Evolutionary conservation across 1,140 invertebrate species (phyloP).

Genomic region (Apis florea): DNA sequence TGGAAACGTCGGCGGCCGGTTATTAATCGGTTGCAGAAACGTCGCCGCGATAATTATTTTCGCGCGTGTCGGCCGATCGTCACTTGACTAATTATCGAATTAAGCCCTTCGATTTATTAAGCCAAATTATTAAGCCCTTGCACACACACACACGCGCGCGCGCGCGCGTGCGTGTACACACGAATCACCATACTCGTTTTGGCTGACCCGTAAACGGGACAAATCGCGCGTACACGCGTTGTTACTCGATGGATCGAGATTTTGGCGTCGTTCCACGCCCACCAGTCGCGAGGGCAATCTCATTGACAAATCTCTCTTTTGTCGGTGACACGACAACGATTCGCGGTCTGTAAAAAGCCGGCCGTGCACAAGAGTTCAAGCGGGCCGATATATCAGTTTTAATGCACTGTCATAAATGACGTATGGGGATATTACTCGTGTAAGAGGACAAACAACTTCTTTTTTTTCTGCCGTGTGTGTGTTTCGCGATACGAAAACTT

Average conservation of each 20-base stretch:
- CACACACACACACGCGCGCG: no score
- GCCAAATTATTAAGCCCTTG: conserved; percentile 29
- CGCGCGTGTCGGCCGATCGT: conserved; percentile 14
- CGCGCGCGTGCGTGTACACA: conserved; percentile 2
- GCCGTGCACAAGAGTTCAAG: neutral
- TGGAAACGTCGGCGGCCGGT: neutral
- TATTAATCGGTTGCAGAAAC: conserved; percentile 21
- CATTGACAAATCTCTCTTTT: conserved; percentile 54
- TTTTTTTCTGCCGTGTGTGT: no score
- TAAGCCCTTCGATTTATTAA: conserved; percentile 49
- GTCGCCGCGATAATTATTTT: conserved; percentile 48
- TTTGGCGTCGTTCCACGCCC: conserved; percentile 48
- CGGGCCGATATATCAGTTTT: neutral
- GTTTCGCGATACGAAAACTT: no score
- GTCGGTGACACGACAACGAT: conserved; percentile 19
- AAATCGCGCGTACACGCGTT: conserved; percentile 11
- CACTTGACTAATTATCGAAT: conserved; percentile 47
- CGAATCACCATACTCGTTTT: neutral
- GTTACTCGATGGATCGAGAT: conserved; percentile 31
- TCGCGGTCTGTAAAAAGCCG: conserved; percentile 15
- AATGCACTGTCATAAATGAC: conserved; percentile 4
- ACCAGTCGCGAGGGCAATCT: conserved; percentile 43
- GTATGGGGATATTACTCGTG: neutral
- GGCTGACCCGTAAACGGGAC: conserved; percentile 8
- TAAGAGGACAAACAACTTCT: neutral